Evolutionary conservation across 2,113 vertebrate genomes (phyloP), one percentile per base, ranked within the genome.

Genomic region (Mionectes macconnelli): DNA sequence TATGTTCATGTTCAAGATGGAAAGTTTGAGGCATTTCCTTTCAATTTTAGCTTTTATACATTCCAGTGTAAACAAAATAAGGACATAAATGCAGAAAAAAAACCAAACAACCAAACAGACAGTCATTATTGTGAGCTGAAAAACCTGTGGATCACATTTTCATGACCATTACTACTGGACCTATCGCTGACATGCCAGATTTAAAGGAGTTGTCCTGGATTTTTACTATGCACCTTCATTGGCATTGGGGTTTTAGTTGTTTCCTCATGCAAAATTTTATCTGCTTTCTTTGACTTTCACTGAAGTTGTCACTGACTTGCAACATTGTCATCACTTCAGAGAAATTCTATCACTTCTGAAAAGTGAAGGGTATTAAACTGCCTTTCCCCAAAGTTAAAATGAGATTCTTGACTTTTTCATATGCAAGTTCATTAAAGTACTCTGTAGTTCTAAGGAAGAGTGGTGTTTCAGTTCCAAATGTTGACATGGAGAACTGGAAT

Each of bases 311-410:
- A 88, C 25, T 47, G 79, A 3, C 42, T 73, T 77, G 42, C 59
- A 76, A 79, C 63, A 40, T 10, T 69, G 67, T 70, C 75, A 82
- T 91, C 33, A 68, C 49, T 89, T 84, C 33, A 82, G 62, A 73
- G 53, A 91, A 93, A 79, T 89, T 85, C 45, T 49, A 50, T 63
- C 50, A 28, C 53, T 93, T 89, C 28, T 70, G 50, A 57, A 69
- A 95, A 96, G 33, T 66, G 35, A 85, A 89, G 11, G 11, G 44
- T 84, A 89, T 87, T 96, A 77, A 93, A 91, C 40, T 77, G 12
- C 17, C 42, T 85, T 55, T 90, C 33, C 30, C 27, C 27, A 40
- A 74, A 87, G 75, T 59, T 87, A 74, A 89, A 91, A 94, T 55
- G 57, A 91, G 70, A 91, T 93, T 69, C 67, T 80, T 88, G 49